Evolutionary conservation across 2,113 vertebrate species (phyloP).

Genomic region (Oreochromis tanganicae): DNA sequence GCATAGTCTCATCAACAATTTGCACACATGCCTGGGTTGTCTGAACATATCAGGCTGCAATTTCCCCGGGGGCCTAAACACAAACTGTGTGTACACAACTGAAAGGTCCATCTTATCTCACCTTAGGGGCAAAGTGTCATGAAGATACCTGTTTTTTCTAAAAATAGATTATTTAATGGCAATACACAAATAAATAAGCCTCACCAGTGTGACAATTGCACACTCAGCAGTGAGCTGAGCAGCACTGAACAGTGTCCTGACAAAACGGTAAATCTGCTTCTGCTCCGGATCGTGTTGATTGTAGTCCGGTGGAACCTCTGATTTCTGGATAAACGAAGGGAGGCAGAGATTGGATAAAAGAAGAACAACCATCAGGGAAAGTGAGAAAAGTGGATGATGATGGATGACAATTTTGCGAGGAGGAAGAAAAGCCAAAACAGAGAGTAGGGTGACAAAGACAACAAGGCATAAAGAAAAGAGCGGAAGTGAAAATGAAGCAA

Average conservation of each 20-base stretch:
- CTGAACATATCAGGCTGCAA: neutral
- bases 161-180: neutral
- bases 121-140: neutral
- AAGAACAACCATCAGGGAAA: fast-evolving
- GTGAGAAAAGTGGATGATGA: neutral
- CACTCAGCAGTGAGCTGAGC: conserved; percentile 97
- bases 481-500: neutral
- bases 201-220: conserved; percentile 97
- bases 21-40: conserved; percentile 21
- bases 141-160: neutral
- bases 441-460: neutral
- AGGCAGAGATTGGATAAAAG: neutral
- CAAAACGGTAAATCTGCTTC: conserved; percentile 96
- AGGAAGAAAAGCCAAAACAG: neutral
- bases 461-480: fast-evolving
- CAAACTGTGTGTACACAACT: neutral
- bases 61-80: neutral
- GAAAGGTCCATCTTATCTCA: neutral
- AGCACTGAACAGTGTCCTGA: conserved; percentile 92
- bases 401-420: neutral
- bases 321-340: conserved; percentile 32
- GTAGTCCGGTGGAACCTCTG: conserved; percentile 87
- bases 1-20: neutral
- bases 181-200: neutral
- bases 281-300: conserved; percentile 91